Evolutionary conservation across 2,797 vertebrate species (phyloP).

Genomic region (Sebastes taczanowskii): DNA sequence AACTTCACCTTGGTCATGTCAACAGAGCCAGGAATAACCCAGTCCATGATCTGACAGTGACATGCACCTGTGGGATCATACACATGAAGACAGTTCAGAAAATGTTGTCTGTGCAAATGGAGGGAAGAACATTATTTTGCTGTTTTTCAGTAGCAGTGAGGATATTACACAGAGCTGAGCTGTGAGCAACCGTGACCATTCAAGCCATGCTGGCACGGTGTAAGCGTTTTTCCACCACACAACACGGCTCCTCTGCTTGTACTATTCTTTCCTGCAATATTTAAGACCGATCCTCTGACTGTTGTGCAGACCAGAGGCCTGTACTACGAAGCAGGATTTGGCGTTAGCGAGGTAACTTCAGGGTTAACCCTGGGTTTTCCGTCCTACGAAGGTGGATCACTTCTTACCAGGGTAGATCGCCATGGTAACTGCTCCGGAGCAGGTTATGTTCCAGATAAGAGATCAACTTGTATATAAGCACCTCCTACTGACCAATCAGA

Average conservation of each 20-base stretch:
- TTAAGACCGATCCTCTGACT: not conserved
- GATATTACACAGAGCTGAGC: not conserved
- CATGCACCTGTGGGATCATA: slow-evolving; percentile 70
- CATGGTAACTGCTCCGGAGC: no score
- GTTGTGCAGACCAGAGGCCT: not conserved
- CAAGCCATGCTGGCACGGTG: not conserved
- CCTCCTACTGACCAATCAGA: no score
- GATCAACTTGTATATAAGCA: no score
- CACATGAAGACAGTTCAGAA: not conserved
- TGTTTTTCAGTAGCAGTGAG: not conserved
- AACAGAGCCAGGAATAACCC: slow-evolving; percentile 74
- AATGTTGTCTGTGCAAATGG: not conserved
- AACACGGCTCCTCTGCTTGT: not conserved
- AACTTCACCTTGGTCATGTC: slow-evolving; percentile 80
- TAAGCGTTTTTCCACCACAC: not conserved
- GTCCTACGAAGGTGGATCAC: no score
- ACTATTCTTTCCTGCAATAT: not conserved
- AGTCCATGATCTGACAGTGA: slow-evolving; percentile 83
- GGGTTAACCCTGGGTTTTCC: no score
- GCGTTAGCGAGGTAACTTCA: no score
- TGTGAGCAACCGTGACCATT: not conserved
- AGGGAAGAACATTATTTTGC: not conserved
- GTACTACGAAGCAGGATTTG: no score
- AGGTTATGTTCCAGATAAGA: no score
- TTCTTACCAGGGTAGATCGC: no score